Percentiles rank a stretch among this genome's conserved stretches.
These are phyloP conservation scores for Drosophila cognata DNA, from an alignment of 2,888 invertebrate genomes.

Conservation along the genomic window DNA sequence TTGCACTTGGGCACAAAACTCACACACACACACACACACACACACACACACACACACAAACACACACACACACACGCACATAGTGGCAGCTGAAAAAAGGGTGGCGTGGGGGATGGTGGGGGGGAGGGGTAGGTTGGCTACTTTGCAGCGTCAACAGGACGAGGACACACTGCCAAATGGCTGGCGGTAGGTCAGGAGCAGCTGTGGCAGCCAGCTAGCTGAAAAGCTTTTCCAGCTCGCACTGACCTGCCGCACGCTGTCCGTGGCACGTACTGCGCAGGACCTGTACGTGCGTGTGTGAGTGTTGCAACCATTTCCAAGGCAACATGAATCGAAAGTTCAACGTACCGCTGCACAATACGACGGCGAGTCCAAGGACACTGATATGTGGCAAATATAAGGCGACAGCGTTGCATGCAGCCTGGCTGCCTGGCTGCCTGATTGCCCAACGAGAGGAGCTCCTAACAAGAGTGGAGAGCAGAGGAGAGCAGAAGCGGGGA, in stretches of 20 bases:
- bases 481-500: not conserved
- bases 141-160: constrained; percentile 57
- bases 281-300: constrained; percentile 29
- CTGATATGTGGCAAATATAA: constrained; percentile 47
- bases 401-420: constrained; percentile 39
- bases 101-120: not conserved
- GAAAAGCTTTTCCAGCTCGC: constrained; percentile 28
- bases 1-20: constrained; percentile 80
- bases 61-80: constrained; percentile 18
- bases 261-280: constrained; percentile 62
- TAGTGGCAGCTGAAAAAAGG: not conserved
- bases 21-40: constrained; percentile 37
- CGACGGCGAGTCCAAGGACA: constrained; percentile 77
- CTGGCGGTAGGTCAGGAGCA: constrained; percentile 68
- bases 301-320: constrained; percentile 63
- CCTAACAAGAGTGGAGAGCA: not conserved
- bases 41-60: constrained; percentile 7
- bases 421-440: constrained; percentile 3
- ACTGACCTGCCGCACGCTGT: constrained; percentile 73
- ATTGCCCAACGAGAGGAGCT: not conserved
- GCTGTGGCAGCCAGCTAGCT: constrained; percentile 24
- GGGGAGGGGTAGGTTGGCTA: no score
- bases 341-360: constrained; percentile 70
- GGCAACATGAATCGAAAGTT: constrained; percentile 72
- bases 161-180: constrained; percentile 51